phyloP scores from a whole-genome alignment of 2,797 vertebrate species.

The Spheniscus humboldti region DNA sequence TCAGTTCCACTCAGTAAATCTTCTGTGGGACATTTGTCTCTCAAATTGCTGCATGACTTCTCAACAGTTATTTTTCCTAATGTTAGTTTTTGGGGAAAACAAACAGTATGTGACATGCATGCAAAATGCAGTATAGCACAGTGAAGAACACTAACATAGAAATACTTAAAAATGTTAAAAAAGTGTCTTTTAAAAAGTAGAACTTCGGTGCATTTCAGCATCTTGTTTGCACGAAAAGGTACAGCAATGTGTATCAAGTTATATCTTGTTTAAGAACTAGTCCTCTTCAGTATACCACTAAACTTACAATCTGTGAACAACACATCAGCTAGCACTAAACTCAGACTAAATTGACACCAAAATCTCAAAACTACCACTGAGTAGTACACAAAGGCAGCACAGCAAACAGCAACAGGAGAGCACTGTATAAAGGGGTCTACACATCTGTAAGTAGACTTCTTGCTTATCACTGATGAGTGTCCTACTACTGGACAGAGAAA shows the following conservation, averaged over 20 bases:
- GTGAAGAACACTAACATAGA: not conserved
- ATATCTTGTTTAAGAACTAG: not conserved
- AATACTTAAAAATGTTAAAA: not conserved
- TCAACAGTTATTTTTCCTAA: not conserved
- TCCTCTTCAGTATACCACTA: not conserved
- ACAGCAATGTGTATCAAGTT: not conserved
- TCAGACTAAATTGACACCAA: not conserved
- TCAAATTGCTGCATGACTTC: no score
- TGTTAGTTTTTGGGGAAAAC: not conserved
- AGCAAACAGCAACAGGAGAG: not conserved
- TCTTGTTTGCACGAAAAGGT: not conserved
- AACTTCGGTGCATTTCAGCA: not conserved
- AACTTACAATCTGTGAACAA: not conserved
- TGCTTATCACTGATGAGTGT: not conserved
- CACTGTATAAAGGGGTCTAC: not conserved
- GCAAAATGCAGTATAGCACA: not conserved
- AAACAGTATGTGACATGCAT: no score
- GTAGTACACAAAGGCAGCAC: not conserved
- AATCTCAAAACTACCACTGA: not conserved
- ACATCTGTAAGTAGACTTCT: not conserved
- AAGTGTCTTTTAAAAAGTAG: not conserved
- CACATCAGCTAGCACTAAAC: not conserved
- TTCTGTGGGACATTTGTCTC: not conserved
- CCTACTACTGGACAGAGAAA: not conserved
- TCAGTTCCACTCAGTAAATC: not conserved